Evolutionary conservation across 2,888 invertebrate species (phyloP).

Genomic region (Acheta domesticus): DNA sequence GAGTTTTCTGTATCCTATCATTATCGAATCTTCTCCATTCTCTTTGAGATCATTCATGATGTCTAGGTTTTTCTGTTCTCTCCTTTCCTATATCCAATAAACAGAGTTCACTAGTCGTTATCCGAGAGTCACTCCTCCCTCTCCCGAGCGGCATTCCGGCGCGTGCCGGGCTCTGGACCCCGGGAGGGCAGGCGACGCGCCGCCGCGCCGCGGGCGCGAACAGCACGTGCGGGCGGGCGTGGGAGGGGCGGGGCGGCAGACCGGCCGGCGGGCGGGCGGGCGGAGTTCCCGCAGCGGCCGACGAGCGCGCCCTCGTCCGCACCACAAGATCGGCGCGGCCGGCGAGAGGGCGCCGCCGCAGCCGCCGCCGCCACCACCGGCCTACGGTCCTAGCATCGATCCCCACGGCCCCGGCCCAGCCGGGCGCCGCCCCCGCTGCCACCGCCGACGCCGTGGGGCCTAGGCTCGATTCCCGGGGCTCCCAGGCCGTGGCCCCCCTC

Average conservation of each 20-base stretch:
- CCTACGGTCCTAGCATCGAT: slow-evolving; percentile 1
- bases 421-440: not conserved
- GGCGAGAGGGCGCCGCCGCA: not conserved
- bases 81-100: no score
- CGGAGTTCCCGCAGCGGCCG: not conserved
- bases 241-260: not conserved
- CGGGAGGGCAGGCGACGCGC: not conserved
- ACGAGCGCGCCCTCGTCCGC: not conserved
- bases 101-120: no score
- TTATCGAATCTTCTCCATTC: no score
- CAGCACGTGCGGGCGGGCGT: not conserved
- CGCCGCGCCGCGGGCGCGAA: not conserved
- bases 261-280: not conserved
- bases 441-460: not conserved
- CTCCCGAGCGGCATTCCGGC: no score
- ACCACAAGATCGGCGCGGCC: not conserved
- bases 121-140: no score
- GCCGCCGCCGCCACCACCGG: not conserved
- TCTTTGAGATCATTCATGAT: no score
- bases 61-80: no score
- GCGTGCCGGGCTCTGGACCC: no score
- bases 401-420: not conserved
- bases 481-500: not conserved
- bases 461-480: slow-evolving; percentile 18
- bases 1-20: no score